Percentiles rank a stretch among this genome's conserved stretches.
Conservation (phyloP, 2,113 vertebrate species). For the Ramphastos sulfuratus region DNA sequence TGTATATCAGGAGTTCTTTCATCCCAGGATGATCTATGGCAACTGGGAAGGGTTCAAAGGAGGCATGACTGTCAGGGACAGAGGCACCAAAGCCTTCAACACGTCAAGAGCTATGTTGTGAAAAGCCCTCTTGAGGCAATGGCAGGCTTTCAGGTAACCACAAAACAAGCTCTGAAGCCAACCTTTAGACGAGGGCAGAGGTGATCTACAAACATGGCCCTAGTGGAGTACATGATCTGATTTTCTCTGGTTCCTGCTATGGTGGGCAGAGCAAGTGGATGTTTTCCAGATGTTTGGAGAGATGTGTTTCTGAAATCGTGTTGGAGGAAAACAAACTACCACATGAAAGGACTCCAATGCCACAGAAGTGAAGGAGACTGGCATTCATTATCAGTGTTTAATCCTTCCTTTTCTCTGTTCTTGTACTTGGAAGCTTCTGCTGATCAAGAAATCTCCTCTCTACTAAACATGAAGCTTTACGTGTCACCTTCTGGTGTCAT, state of each 20-base stretch:
- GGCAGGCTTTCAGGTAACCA: slow-evolving; percentile 1
- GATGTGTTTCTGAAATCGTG: background rate
- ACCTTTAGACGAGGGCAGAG: background rate
- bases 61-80: background rate
- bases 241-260: background rate
- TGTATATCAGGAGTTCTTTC: background rate
- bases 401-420: background rate
- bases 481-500: background rate
- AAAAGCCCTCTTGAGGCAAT: background rate
- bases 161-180: background rate
- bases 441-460: background rate
- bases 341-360: background rate
- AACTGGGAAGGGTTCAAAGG: background rate
- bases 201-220: background rate
- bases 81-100: slow-evolving; percentile 1
- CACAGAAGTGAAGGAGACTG: background rate
- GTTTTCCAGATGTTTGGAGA: slow-evolving; percentile 49
- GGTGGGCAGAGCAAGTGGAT: slow-evolving; percentile 25
- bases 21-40: background rate
- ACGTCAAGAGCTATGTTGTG: background rate
- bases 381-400: background rate
- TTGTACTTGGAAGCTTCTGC: background rate
- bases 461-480: background rate
- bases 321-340: slow-evolving; percentile 1
- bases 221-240: background rate